Base-by-base conservation (phyloP, 2,888 invertebrate species). In the Lepidochitona cinerea region DNA sequence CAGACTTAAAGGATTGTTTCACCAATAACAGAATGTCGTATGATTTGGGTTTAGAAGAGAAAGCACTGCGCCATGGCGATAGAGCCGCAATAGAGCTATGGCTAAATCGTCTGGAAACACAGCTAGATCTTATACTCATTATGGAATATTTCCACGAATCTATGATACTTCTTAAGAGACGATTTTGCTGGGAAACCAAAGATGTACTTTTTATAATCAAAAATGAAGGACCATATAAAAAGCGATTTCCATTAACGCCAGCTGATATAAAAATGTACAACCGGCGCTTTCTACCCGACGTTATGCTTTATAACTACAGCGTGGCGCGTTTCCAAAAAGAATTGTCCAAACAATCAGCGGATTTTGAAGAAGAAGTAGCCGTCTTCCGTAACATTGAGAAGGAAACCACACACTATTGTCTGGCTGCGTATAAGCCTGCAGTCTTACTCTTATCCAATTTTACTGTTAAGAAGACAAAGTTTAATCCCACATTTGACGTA, bases 21-120 rank as follows among this genome's bases (percentile, higher is more conserved):
- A 75, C 75, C 0, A 81, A 83, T 68, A 83, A 81, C 37, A 70
- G 83, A 7, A 79, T 81, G 77, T 79, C 79, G 0, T 49, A 79
- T 4, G 83, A 83, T 41, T 36, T 77, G 1, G 77, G 77, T 1
- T 70, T 64, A 14, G 41, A 67, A 3, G 23, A 18, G 5, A 14
- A 29, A 1, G 12, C 37, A 6, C 71, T 73, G 7, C 26, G 59
- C n/a, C n/a, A n/a, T n/a, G n/a, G n/a, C n/a, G 23, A 49, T 23
- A 49, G 23, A 49, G 23, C 49, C 18, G 49, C 49, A 4, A 49
- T 49, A n/a, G 2, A 4, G 49, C 18, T 4, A 23, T 49, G 49
- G 49, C 23, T 49, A 7, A 18, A 23, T n/a, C 18, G 23, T n/a
- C 7, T 49, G 49, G 49, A 49, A 18, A 49, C 49, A n/a, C n/a